A percentile compares a stretch with the other conserved stretches of the same genome.
These are phyloP conservation scores for Muntiacus reevesi DNA, from an alignment of 2,113 vertebrate genomes.

Conservation along the genomic window DNA sequence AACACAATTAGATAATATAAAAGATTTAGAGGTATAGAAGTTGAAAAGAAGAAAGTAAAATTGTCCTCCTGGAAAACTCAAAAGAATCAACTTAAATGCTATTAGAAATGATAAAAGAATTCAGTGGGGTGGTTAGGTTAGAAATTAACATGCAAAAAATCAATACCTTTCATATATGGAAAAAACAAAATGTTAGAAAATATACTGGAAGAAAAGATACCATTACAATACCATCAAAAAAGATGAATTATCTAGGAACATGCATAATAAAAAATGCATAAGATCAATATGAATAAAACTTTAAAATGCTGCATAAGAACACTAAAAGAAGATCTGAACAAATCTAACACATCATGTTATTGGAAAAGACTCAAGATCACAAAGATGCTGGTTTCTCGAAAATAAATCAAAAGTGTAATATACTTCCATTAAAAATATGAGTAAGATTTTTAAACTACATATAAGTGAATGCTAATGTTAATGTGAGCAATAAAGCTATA, in stretches of 20 bases:
- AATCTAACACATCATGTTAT: background rate
- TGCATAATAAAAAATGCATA: background rate
- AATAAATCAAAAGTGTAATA: background rate
- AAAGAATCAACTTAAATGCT: background rate
- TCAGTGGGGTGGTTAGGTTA: background rate
- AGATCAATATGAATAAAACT: background rate
- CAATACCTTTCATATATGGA: background rate
- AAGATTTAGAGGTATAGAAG: background rate
- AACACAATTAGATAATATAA: background rate
- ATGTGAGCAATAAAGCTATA: background rate
- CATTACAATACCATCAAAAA: background rate
- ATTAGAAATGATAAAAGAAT: background rate
- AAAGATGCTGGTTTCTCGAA: background rate
- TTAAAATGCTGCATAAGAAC: background rate
- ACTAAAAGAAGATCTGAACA: background rate
- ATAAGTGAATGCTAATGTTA: background rate
- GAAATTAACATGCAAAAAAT: background rate
- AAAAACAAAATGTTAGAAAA: background rate
- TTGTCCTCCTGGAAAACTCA: background rate
- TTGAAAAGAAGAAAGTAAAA: background rate
- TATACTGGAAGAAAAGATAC: background rate
- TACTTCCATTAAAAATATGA: background rate
- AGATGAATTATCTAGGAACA: background rate
- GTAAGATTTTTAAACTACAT: background rate
- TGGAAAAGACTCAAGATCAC: background rate